A percentile compares a stretch with the other conserved stretches of the same genome.
These are phyloP conservation scores for Sylvilagus bachmani DNA, from an alignment of 2,113 vertebrate species.

Conservation along the genomic window DNA sequence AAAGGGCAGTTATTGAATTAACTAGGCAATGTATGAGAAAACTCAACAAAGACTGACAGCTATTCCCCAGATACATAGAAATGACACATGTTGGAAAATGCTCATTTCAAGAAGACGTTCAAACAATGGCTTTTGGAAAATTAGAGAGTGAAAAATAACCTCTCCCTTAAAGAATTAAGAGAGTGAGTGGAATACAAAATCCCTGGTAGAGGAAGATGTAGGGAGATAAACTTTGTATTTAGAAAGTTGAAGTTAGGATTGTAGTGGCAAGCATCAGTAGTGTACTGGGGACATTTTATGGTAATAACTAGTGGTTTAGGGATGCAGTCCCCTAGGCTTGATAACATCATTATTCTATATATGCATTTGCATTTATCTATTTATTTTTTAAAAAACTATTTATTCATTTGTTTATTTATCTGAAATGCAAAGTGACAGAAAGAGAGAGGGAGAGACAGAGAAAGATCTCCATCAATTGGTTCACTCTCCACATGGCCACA, in stretches of 20 bases:
- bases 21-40: background rate
- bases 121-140: background rate
- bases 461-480: too few species aligned
- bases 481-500: too few species aligned
- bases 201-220: background rate
- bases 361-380: background rate
- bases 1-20: background rate
- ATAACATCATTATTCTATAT: background rate
- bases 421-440: too few species aligned
- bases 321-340: background rate
- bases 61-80: background rate
- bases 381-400: too few species aligned
- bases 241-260: background rate
- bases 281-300: background rate
- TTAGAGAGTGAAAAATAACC: background rate
- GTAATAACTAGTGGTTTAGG: background rate
- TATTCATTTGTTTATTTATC: too few species aligned
- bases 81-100: background rate
- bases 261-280: fast-evolving
- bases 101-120: background rate
- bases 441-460: too few species aligned
- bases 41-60: background rate
- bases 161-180: background rate
- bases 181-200: background rate
- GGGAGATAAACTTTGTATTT: background rate